Base-by-base conservation (phyloP, 2,888 invertebrate species). In the Drosophila gaucha region DNA sequence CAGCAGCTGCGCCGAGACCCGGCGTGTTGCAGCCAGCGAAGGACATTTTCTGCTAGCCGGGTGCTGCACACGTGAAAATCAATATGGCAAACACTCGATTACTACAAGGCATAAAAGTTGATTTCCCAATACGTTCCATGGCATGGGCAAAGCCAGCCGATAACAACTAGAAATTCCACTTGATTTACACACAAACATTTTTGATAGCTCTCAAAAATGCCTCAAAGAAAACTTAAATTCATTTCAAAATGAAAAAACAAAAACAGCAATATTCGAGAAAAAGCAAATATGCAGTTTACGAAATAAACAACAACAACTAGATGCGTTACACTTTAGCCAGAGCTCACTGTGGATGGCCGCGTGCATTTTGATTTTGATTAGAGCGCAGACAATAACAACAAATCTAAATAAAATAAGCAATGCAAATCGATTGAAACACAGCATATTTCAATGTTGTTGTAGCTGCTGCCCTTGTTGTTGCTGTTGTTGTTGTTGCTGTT, bases 21-120 rank as follows among this genome's bases (percentile, higher is more conserved):
- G 74, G 65, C 82, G 74, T 75, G 38, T 56, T 80, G 70, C 83
- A 82, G 72, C 72, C 67, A 47, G 68, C 74, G 71, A 85, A 88
- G 88, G 85, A 80, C 88, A 80, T 67, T 72, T 58, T 44, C 69
- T 65, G 79, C 59, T 55, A 64, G 76, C 74, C 69, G 69, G 79
- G 26, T 65, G 58, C 70, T 14, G 59, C 59, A 66, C 20, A 51
- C 65, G 63, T 58, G 64, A 71, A 84, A 84, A 85, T 85, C 84
- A 74, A 85, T 85, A 86, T 31, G 14, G 22, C 31, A 44, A 33
- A 31, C 64, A 31, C 52, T 41, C 38, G 35, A 30, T 12, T 41
- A 14, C 30, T 28, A n/a, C 8, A 6, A 14, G 22, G 20, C 46
- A 46, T 33, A 33, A 16, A 33, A 26, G 14, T 26, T 12, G 33